Conservation (phyloP, 2,797 vertebrate genomes). For the Gallinago stenura region DNA sequence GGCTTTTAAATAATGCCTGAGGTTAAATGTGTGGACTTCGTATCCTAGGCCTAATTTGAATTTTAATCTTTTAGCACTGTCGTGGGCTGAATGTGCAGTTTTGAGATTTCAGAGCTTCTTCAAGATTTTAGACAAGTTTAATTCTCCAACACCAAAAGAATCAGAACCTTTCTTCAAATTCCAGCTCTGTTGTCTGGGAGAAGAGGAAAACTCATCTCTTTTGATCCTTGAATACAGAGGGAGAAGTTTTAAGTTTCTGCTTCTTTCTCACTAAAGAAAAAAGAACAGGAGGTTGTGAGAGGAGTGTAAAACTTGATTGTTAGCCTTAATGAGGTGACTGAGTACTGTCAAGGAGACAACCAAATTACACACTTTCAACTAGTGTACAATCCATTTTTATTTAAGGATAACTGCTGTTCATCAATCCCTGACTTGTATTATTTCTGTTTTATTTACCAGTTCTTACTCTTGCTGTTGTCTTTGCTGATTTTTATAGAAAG, state of each 20-base stretch:
- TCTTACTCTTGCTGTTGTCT: background rate
- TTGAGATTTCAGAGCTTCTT: background rate
- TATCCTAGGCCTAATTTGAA: background rate
- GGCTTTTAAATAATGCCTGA: constrained; percentile 4
- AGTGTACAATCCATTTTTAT: background rate
- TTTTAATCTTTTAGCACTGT: background rate
- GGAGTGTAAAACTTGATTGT: background rate
- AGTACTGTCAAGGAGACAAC: background rate
- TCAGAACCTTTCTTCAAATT: background rate
- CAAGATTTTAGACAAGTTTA: constrained; percentile 9
- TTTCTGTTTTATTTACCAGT: background rate
- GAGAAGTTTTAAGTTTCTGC: background rate
- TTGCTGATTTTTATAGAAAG: background rate
- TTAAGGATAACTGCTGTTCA: background rate
- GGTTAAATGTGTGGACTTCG: background rate
- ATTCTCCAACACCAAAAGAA: background rate
- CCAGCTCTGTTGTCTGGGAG: background rate
- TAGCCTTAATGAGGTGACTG: background rate
- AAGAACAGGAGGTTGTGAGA: background rate
- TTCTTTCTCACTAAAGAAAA: background rate
- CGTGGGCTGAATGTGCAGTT: background rate
- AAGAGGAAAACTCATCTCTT: background rate
- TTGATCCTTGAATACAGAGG: background rate
- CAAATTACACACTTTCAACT: background rate
- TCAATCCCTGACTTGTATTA: background rate